Conservation (phyloP, 2,113 vertebrate genomes). For the Amphiprion ocellaris region DNA sequence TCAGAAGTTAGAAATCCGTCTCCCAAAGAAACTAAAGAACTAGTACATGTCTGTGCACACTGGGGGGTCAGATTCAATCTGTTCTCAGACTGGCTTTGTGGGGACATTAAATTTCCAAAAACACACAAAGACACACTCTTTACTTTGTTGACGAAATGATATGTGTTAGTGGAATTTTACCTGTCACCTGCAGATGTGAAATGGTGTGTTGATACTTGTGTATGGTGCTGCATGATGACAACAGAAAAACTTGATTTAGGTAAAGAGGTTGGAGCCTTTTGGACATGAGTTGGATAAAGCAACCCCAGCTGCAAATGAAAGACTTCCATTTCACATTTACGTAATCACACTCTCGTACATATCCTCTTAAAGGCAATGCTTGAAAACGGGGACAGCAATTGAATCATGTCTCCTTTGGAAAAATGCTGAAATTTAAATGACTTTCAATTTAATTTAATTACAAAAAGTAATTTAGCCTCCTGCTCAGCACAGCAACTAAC, state of each 20-base stretch:
- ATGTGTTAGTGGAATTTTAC: too few relatives aligned
- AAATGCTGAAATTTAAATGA: not conserved
- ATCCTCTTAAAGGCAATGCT: too few relatives aligned
- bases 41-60: not conserved
- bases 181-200: not conserved
- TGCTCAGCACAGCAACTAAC: not conserved
- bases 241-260: too few relatives aligned
- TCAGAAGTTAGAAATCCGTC: slow-evolving; percentile 8
- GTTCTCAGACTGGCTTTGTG: not conserved
- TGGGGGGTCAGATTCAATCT: not conserved
- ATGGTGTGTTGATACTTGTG: not conserved
- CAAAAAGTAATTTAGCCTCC: not conserved
- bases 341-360: too few relatives aligned
- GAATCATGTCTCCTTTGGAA: not conserved
- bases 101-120: not conserved
- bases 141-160: not conserved
- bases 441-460: slow-evolving; percentile 1
- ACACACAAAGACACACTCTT: not conserved
- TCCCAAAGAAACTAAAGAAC: not conserved
- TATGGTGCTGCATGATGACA: too few relatives aligned
- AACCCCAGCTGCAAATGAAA: too few relatives aligned
- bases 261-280: too few relatives aligned
- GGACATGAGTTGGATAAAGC: too few relatives aligned
- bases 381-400: not conserved
- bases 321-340: too few relatives aligned